A percentile compares a stretch with the other conserved stretches of the same genome.
Conservation (phyloP, 2,888 invertebrate genomes). For the Xestia xanthographa region DNA sequence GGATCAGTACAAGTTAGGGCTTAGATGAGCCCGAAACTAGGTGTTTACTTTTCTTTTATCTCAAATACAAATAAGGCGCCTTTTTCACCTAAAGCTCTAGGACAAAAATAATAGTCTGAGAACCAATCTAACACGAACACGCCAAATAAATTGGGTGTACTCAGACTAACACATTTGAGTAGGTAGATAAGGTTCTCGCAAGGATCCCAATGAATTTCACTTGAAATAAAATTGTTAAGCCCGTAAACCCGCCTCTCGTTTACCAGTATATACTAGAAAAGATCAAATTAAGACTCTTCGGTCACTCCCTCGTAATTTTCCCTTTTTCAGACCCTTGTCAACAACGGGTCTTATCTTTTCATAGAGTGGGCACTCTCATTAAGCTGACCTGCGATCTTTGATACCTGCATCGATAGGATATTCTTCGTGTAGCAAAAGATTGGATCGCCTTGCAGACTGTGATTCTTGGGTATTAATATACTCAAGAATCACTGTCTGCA, state of each 20-base stretch:
- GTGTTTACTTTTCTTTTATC: background rate
- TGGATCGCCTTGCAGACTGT: slow-evolving; percentile 20
- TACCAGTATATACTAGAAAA: slow-evolving; percentile 76
- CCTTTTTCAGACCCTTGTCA: slow-evolving; percentile 85
- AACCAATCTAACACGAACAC: slow-evolving; percentile 20
- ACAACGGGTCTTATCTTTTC: slow-evolving; percentile 80
- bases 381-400: slow-evolving; percentile 77
- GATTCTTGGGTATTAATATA: no score
- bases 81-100: background rate
- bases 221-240: slow-evolving; percentile 61
- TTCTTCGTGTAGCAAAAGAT: slow-evolving; percentile 58
- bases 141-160: slow-evolving; percentile 34
- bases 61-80: slow-evolving; percentile 28
- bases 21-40: background rate
- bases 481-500: background rate
- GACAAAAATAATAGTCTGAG: slow-evolving; percentile 18
- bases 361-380: slow-evolving; percentile 78
- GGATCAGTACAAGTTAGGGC: background rate
- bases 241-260: slow-evolving; percentile 65
- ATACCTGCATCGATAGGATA: slow-evolving; percentile 73
- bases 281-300: slow-evolving; percentile 81
- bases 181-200: slow-evolving; percentile 13
- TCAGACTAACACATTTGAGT: slow-evolving; percentile 21
- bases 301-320: slow-evolving; percentile 84
- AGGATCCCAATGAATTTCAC: slow-evolving; percentile 49